Evolutionary conservation across 2,113 vertebrate genomes (phyloP), one percentile per base, ranked within the genome.

Genomic region (Barbus barbus): DNA sequence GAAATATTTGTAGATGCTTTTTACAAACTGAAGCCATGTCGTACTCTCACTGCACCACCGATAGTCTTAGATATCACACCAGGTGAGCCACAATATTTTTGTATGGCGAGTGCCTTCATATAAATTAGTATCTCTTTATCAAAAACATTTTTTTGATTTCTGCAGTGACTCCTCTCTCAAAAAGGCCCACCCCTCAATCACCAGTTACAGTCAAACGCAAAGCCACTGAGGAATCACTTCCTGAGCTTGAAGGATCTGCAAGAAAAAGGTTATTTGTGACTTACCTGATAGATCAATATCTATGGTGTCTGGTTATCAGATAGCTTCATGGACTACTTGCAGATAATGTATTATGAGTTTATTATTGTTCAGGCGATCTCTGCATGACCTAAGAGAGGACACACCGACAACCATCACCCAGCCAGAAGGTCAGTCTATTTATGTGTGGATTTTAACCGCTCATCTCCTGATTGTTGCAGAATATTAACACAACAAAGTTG

Each of bases 1-100:
- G 90, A 91, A 76, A 84, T 90, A 51, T 91, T 91, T 20, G 90
- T 90, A 31, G 89, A 89, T 63, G 90, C 90, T 6, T 85, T 91
- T 44, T 87, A 86, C 51, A 90, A 91, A 83, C 83, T 91, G 83
- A 89, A 89, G 79, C 71, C 89, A 16, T 33, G 82, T 9, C 86
- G 89, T 33, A 86, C 86, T 14, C 85, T 72, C 22, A 86, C 76
- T 8, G 87, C 41, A 5, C 79, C 78, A 13, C 14, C 87, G 3
- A 41, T 81, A 9, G 48, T 48, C 51, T 41, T 81, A 5, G 81
- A 88, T 2, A 24, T 58, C 31, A 48, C 51, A 2, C 33, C 36
- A 83, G 83, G 88, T 87, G 46, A 78, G 69, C 4, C 4, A 18
- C 48, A 22, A 5, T 73, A 44, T 72, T 60, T 56, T 41, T 80